phyloP scores from a whole-genome alignment of 2,888 invertebrate genomes.

The Fragum whitleyi region DNA sequence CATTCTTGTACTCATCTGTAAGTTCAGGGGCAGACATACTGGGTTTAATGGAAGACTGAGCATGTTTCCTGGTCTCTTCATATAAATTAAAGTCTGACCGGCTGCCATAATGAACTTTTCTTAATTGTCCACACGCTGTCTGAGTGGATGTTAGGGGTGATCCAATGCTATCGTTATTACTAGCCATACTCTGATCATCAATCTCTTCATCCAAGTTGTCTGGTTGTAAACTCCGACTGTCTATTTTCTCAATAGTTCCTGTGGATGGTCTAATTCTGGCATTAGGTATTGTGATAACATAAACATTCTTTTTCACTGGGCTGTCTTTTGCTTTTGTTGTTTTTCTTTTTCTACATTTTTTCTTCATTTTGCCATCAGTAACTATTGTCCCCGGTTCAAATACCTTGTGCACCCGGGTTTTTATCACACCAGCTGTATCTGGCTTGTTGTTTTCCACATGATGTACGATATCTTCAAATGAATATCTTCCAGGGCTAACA shows the following conservation, averaged over 20 bases:
- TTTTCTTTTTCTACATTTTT: not conserved
- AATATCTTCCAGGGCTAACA: not conserved
- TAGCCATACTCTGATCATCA: not conserved
- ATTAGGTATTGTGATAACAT: not conserved
- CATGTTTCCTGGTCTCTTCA: not conserved
- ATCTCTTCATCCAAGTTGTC: not conserved
- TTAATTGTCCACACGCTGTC: not conserved
- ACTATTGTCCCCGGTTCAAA: not conserved
- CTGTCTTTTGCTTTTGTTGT: not conserved
- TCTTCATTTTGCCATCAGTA: not conserved
- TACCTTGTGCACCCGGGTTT: not conserved
- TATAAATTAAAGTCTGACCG: not conserved
- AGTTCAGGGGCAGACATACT: not conserved
- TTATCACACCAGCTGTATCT: too few species aligned
- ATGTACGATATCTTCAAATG: not conserved
- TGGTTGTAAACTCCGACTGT: not conserved
- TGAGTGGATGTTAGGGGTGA: too few species aligned
- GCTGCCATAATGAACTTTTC: not conserved
- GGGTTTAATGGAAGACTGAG: not conserved
- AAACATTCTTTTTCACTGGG: not conserved
- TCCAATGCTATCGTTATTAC: too few species aligned
- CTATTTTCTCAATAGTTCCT: not conserved
- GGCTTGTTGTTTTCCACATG: not conserved
- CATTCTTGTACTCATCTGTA: not conserved
- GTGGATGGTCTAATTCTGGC: not conserved